These are phyloP conservation scores for Thereva nobilitata DNA, from an alignment of 2,888 invertebrate genomes.

Conservation along the genomic window DNA sequence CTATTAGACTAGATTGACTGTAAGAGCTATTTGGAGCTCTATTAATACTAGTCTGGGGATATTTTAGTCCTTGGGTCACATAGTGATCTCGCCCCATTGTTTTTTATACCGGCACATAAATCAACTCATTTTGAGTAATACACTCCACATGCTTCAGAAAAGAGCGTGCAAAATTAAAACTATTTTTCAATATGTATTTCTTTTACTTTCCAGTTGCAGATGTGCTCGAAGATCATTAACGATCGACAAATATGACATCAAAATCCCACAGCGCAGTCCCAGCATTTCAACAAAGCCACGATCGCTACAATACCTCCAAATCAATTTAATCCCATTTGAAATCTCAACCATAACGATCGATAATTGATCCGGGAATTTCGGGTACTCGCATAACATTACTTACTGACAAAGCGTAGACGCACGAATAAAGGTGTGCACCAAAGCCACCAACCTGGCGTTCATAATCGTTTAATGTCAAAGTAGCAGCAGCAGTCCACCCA, in stretches of 20 bases:
- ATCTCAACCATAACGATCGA: conserved; percentile 21
- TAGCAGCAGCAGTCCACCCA: background rate
- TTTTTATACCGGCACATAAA: too few relatives aligned
- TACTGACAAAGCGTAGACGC: background rate
- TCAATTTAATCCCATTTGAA: conserved; percentile 32
- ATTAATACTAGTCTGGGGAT: too few relatives aligned
- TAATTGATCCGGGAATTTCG: conserved; percentile 9
- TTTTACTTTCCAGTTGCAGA: background rate
- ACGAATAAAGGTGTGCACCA: conserved; percentile 8
- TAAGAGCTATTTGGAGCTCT: too few relatives aligned
- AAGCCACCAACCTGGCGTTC: conserved; percentile 40
- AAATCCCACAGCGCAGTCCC: background rate
- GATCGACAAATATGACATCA: conserved; percentile 24
- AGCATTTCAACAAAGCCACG: background rate
- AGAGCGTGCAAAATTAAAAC: background rate
- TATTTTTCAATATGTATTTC: background rate
- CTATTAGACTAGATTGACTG: too few relatives aligned
- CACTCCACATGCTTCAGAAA: too few relatives aligned
- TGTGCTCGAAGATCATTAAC: conserved; percentile 3
- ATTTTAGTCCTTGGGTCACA: too few relatives aligned
- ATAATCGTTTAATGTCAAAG: conserved; percentile 39
- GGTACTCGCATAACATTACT: background rate
- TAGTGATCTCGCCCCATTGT: too few relatives aligned
- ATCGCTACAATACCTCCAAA: conserved; percentile 6
- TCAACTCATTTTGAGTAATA: too few relatives aligned